These are phyloP conservation scores for Folsomia candida DNA, from an alignment of 2,888 invertebrate species.

Conservation along the genomic window DNA sequence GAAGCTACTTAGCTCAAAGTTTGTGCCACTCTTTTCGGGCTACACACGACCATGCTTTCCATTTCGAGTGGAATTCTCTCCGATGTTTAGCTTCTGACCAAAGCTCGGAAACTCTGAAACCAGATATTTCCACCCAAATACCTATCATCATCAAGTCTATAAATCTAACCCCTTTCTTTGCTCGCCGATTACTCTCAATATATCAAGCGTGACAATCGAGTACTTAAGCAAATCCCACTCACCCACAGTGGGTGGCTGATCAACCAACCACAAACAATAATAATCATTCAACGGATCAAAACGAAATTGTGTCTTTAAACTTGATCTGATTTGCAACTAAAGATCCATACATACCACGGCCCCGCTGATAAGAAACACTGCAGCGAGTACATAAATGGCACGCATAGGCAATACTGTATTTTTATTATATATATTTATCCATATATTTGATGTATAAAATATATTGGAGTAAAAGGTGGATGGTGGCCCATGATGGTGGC, in stretches of 20 bases:
- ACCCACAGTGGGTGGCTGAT: neutral
- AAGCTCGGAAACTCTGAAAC: constrained; percentile 14
- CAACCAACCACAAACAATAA: neutral
- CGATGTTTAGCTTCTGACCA: neutral
- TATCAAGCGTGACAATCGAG: constrained; percentile 10
- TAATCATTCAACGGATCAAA: neutral
- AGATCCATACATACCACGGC: too few relatives aligned
- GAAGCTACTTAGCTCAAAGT: constrained; percentile 12
- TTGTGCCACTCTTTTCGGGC: neutral
- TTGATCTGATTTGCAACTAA: neutral
- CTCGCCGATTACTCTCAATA: constrained; percentile 12
- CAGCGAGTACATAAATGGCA: neutral
- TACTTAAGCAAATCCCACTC: constrained; percentile 4
- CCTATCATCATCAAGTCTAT: constrained; percentile 46
- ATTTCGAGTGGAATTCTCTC: neutral
- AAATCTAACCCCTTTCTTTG: constrained; percentile 36
- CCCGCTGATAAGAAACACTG: neutral
- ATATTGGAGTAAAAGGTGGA: too few relatives aligned
- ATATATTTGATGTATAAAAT: too few relatives aligned
- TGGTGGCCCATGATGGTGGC: too few relatives aligned
- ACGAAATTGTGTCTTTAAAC: neutral
- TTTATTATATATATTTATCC: too few relatives aligned
- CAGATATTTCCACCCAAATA: constrained; percentile 43
- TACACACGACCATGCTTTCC: neutral
- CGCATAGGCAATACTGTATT: too few relatives aligned